A percentile compares a stretch with the other conserved stretches of the same genome.
Conservation (phyloP, 2,888 invertebrate genomes). For the Dioctria rufipes region DNA sequence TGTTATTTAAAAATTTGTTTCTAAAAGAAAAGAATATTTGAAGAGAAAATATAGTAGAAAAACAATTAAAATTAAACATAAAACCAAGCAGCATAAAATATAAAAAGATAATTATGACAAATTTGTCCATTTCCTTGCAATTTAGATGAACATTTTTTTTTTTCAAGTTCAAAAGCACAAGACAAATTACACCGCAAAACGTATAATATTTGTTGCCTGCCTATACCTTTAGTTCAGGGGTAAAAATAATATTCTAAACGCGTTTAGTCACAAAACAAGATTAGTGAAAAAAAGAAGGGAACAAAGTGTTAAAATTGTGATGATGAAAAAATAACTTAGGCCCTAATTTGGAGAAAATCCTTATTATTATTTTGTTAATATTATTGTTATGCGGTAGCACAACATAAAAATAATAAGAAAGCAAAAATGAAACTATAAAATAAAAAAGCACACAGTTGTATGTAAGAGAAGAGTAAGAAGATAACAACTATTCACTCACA, state of each 20-base stretch:
- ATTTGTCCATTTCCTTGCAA: too few relatives aligned
- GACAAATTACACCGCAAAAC: neutral
- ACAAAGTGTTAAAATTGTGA: constrained; percentile 4
- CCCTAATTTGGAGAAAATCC: neutral
- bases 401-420: neutral
- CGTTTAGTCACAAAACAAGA: neutral
- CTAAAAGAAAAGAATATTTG: too few relatives aligned
- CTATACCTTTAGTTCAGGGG: too few relatives aligned
- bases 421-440: neutral
- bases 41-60: neutral
- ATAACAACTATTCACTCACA: constrained; percentile 49
- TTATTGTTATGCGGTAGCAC: neutral
- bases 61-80: too few relatives aligned
- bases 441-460: constrained; percentile 25
- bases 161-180: neutral
- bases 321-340: neutral
- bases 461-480: constrained; percentile 16
- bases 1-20: too few relatives aligned
- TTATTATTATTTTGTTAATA: neutral
- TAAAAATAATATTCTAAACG: neutral
- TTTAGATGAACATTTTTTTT: neutral
- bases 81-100: neutral
- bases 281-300: neutral
- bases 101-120: neutral
- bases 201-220: neutral